Evolutionary conservation across 2,113 vertebrate species (phyloP), one percentile per base, ranked within the genome.

Genomic region (Ia io): DNA sequence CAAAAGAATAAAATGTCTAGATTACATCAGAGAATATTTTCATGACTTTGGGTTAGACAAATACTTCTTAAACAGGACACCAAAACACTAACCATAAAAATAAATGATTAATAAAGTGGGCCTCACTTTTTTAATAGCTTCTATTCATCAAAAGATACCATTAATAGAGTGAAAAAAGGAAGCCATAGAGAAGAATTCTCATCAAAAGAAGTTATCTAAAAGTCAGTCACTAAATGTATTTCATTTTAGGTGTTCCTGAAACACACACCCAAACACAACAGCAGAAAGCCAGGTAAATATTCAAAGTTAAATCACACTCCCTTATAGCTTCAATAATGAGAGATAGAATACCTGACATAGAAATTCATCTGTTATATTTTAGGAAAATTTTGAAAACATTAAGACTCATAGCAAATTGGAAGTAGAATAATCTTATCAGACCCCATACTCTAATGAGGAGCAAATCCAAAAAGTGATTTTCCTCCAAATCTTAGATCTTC

Each of bases 141-240:
- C 30, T 91, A 30, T 61, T 44, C 37, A 76, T 42, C 61, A 77
- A 91, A 59, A 69, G n/a, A 90, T 10, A 59, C 6, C 17, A 42
- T 17, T 73, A 44, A 49, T 6, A 87, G 49, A 65, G 14, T 84
- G 6, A 78, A 91, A 91, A 93, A 74, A 42, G 73, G 32, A 79
- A 85, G 80, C 32, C 17, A 51, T 1, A 61, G 56, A 93, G 49
- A 71, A 71, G 47, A 69, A 47, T 49, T 49, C 83, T 53, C 65
- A 53, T 53, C n/a, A 53, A 35, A 85, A 85, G n/a, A 28, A 32
- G 14, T 56, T 6, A 8, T 44, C 5, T 25, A 70, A 95, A 94
- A 95, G 74, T 67, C 93, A 91, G 90, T 73, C 17, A 65, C 28
- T 84, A 95, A 84, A 67, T 59, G 84, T 67, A 17, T 0, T 92